phyloP scores from a whole-genome alignment of 2,888 invertebrate species.

The Eilema sororculum region DNA sequence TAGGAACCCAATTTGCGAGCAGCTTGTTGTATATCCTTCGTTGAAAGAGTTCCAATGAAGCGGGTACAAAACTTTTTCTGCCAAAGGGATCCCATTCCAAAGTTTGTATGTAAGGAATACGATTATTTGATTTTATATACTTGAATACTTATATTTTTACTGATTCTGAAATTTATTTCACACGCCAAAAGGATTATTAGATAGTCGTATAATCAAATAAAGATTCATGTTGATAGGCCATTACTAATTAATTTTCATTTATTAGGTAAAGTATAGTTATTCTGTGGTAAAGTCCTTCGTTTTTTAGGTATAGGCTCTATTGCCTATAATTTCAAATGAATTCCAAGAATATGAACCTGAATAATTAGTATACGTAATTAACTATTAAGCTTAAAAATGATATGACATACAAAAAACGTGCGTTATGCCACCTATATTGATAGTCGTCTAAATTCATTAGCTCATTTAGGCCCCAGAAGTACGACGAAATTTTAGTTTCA shows the following conservation, averaged over 20 bases:
- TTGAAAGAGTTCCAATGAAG: slow-evolving; percentile 1
- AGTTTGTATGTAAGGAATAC: not conserved
- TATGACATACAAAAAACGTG: too few relatives aligned
- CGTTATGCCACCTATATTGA: too few relatives aligned
- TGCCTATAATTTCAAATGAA: too few relatives aligned
- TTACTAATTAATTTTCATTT: not conserved
- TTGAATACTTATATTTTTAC: not conserved
- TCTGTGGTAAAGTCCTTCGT: not conserved
- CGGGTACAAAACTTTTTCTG: slow-evolving; percentile 8
- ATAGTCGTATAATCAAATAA: not conserved
- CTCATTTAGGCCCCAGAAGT: too few relatives aligned
- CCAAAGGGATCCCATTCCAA: slow-evolving; percentile 7
- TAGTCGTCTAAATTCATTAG: too few relatives aligned
- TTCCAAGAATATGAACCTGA: too few relatives aligned
- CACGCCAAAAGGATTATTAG: not conserved
- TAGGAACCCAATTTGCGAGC: slow-evolving; percentile 8
- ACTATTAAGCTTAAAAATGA: too few relatives aligned
- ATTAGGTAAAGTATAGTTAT: too few relatives aligned
- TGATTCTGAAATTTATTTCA: not conserved
- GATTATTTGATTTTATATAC: not conserved
- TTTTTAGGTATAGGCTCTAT: too few relatives aligned
- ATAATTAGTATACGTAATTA: too few relatives aligned
- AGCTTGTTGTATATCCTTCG: slow-evolving; percentile 8
- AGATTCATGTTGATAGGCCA: not conserved
- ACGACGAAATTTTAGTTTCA: too few relatives aligned